Evolutionary conservation across 2,113 vertebrate species (phyloP), one percentile per base, ranked within the genome.

Genomic region (Anguilla rostrata): DNA sequence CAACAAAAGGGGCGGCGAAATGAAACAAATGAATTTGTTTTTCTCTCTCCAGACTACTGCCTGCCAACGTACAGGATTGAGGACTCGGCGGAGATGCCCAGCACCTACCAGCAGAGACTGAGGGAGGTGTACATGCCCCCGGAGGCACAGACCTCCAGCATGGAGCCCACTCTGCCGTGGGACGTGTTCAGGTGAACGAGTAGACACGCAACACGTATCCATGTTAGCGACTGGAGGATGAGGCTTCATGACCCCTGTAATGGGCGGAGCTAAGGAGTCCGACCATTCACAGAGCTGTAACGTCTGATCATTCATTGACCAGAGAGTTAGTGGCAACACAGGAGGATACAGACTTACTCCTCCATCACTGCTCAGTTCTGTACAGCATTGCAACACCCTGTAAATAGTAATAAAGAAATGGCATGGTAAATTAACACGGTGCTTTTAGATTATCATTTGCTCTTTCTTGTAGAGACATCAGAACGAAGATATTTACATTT

Each of bases 171-270:
- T 0, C 87, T 95, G 39, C 88, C 92, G 16, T 94, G 94, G 88
- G 96, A 98, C 0, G 92, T 97, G 39, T 96, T 96, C 93, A 97
- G 96, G 97, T 96, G 87, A 34, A n/a, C 82, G 8, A 3, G 26
- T 26, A 4, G 9, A 29, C 63, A 1, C 4, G n/a, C 29, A 75
- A 26, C 8, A 75, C 34, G 34, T 12, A 0, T 75, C n/a, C 22
- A 22, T 20, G 18, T 18, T 60, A 18, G 18, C 6, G 12, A 60
- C 3, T 3, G 56, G 56, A 60, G 56, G 18, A 60, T 60, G 56
- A 60, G 56, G 56, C 14, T 60, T 60, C 15, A 11, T 60, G 56
- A 20, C 11, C 15, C 56, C 18, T 20, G 18, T 60, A 60, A 9
- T 20, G 14, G 56, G 56, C 12, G 9, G 14, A 60, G 56, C 14